Conservation (phyloP, 2,888 invertebrate species). For the Pocota personata region DNA sequence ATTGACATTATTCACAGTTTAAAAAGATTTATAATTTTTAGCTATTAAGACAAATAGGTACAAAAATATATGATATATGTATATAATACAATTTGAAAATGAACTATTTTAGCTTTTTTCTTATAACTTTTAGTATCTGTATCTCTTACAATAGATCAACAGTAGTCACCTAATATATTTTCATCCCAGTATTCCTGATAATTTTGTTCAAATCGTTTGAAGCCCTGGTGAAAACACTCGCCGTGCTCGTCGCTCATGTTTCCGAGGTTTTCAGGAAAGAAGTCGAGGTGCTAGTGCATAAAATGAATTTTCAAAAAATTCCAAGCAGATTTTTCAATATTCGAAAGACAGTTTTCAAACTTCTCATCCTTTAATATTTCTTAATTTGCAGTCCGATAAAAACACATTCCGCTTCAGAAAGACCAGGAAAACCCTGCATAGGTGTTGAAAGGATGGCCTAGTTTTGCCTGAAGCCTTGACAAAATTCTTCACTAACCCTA, state of each 20-base stretch:
- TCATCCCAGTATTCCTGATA: background rate
- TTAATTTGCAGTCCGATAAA: background rate
- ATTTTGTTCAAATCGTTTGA: background rate
- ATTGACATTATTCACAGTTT: too few species aligned
- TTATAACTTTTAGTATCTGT: too few species aligned
- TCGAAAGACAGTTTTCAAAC: background rate
- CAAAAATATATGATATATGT: too few species aligned
- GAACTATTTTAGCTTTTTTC: too few species aligned
- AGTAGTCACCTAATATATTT: background rate
- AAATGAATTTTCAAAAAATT: background rate
- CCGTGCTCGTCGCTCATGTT: background rate
- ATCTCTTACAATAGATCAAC: too few species aligned
- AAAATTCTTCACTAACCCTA: background rate
- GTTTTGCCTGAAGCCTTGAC: too few species aligned
- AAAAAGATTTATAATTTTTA: too few species aligned
- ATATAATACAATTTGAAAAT: too few species aligned
- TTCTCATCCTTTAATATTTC: background rate
- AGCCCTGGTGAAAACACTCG: too few species aligned
- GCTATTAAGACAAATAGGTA: too few species aligned
- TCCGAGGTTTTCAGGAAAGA: background rate
- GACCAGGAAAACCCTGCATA: background rate
- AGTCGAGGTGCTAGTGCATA: background rate
- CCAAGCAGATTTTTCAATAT: background rate
- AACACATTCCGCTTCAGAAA: background rate
- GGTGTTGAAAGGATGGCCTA: background rate